phyloP scores from a whole-genome alignment of 1,140 invertebrate species.

The Drosophila nikananu region DNA sequence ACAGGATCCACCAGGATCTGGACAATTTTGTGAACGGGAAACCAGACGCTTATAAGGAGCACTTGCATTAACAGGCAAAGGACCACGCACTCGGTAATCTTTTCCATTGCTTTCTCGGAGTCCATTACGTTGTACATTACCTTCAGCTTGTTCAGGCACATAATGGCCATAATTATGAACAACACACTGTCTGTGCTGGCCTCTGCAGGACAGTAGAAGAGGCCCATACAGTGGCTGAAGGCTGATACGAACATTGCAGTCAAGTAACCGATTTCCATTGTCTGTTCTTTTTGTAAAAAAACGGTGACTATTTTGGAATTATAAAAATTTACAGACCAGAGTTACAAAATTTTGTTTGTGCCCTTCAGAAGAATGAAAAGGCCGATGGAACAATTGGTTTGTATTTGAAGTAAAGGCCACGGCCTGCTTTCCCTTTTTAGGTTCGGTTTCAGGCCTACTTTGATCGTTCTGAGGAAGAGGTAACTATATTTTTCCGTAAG shows the following conservation, averaged over 20 bases:
- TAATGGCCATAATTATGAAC: slow-evolving; percentile 10
- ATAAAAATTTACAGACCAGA: background rate
- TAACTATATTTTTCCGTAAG: too few species aligned
- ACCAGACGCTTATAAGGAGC: slow-evolving; percentile 5
- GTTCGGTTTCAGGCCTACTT: too few species aligned
- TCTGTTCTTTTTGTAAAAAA: background rate
- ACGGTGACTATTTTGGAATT: background rate
- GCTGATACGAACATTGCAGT: background rate
- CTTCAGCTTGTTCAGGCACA: slow-evolving; percentile 16
- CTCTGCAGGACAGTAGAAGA: slow-evolving; percentile 6
- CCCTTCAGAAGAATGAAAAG: too few species aligned
- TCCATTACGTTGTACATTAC: too few species aligned
- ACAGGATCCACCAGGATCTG: background rate
- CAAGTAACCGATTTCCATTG: slow-evolving; percentile 14
- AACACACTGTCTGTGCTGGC: background rate
- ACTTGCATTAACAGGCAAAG: slow-evolving; percentile 8
- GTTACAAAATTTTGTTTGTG: background rate
- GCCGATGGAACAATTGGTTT: background rate
- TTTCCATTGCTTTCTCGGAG: too few species aligned
- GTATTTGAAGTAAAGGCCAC: background rate
- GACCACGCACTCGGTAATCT: background rate
- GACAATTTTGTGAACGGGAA: background rate
- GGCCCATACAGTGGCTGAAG: slow-evolving; percentile 1
- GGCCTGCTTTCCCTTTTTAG: background rate
- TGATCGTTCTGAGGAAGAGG: background rate